Conservation (phyloP, 2,113 vertebrate species). For the Nipponia nippon region DNA sequence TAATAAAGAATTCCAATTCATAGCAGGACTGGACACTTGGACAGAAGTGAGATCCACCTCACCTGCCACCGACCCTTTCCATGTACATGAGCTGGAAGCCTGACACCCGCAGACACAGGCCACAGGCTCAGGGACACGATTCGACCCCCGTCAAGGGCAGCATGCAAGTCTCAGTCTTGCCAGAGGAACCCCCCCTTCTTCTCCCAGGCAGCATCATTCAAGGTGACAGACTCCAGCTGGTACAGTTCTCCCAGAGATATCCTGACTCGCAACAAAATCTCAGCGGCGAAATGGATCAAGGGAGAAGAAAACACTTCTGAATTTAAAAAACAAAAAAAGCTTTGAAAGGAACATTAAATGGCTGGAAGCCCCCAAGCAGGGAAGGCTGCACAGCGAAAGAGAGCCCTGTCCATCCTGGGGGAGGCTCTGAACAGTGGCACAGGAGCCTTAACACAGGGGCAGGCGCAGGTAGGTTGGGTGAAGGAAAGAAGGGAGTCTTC, state of each 20-base stretch:
- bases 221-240: background rate
- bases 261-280: background rate
- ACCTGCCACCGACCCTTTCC: background rate
- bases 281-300: background rate
- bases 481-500: background rate
- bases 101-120: background rate
- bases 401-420: background rate
- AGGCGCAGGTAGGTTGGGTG: background rate
- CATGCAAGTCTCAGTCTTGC: background rate
- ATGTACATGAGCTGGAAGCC: background rate
- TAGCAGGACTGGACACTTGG: background rate
- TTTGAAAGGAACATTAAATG: background rate
- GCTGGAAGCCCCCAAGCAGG: background rate
- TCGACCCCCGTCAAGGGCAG: background rate
- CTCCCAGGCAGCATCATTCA: background rate
- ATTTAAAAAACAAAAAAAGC: too few relatives aligned
- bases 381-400: background rate
- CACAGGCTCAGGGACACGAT: background rate
- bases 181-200: background rate
- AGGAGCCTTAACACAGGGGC: background rate
- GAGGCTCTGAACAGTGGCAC: background rate
- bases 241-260: background rate
- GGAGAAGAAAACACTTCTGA: background rate
- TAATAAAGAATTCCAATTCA: background rate
- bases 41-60: background rate